Evolutionary conservation across 2,113 vertebrate species (phyloP), one percentile per base, ranked within the genome.

Genomic region (Tragulus kanchil): DNA sequence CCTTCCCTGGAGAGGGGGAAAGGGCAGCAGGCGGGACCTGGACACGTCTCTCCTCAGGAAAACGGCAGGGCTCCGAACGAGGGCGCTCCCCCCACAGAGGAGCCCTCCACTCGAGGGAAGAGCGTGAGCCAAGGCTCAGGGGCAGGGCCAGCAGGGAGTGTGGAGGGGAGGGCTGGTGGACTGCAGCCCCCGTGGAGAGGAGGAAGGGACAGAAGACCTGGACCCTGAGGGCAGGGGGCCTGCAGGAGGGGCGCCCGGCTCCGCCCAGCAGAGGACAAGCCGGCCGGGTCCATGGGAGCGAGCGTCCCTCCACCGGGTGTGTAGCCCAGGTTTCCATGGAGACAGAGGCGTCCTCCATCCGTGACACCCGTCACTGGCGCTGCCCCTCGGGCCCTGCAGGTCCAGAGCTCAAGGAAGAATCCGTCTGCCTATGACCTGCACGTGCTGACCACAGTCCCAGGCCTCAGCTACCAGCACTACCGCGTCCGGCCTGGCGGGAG

Each of bases 391-490:
- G 8, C 84, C 79, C 3, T 84, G 14, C 97, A 99, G 99, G 98
- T 99, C 96, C 99, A 99, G 73, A 98, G 8, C 8, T 78, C 75
- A 5, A 31, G 31, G 75, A 26, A 50, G 71, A 98, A 98, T 61
- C 98, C 77, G 6, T 96, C 65, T 42, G 97, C 97, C 8, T 99
- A 99, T n/a, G 99, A 99, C 90, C 98, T 99, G 85, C 99, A 99
- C 86, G 97, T 99, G 9, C 65, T 99, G 45, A 98, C 98, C 96
- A 96, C 96, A 23, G 98, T 99, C 28, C 98, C 97, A 48, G 99
- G 99, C 88, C 99, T 99, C 87, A 99, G 99, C 62, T 99, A 99
- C 96, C 98, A 97, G 96, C 98, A 98, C 95, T 99, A 99, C 98
- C 86, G 50, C 17, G 65, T 99, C 83, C 98, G 97, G 94, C 97